A percentile compares a stretch with the other conserved stretches of the same genome.
phyloP scores from a whole-genome alignment of 2,888 invertebrate genomes.

The Scaptomyza cyrtandrae region DNA sequence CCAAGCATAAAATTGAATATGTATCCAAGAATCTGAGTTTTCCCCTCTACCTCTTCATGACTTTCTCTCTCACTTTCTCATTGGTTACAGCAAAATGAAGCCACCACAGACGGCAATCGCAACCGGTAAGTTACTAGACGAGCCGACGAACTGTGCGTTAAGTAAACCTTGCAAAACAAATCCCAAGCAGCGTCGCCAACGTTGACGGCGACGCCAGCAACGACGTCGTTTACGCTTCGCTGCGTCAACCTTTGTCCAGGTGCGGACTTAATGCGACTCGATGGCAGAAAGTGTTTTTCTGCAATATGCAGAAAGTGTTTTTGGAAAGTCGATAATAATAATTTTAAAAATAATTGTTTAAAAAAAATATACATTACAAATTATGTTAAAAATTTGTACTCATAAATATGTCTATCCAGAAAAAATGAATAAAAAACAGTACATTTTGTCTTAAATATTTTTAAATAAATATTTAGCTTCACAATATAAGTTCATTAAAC shows the following conservation, averaged over 20 bases:
- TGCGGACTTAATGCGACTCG: slow-evolving; percentile 14
- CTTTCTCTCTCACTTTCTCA: too few species aligned
- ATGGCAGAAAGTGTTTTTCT: too few species aligned
- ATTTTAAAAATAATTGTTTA: too few species aligned
- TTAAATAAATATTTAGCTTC: too few species aligned
- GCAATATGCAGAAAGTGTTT: too few species aligned
- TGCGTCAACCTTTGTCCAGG: slow-evolving; percentile 33
- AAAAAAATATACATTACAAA: too few species aligned
- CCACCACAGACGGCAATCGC: slow-evolving; percentile 37
- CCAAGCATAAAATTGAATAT: slow-evolving; percentile 80
- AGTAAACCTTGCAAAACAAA: slow-evolving; percentile 69
- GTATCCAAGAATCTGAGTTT: slow-evolving; percentile 44
- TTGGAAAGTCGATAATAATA: too few species aligned
- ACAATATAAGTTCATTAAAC: too few species aligned
- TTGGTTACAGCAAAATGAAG: slow-evolving; percentile 10
- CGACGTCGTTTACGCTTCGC: slow-evolving; percentile 45
- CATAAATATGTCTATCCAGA: too few species aligned
- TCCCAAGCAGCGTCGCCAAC: slow-evolving; percentile 37
- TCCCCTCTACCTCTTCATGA: neutral
- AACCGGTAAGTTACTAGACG: slow-evolving; percentile 56
- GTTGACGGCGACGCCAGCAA: slow-evolving; percentile 15
- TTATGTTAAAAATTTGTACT: too few species aligned
- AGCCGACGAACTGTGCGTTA: slow-evolving; percentile 62
- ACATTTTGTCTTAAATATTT: too few species aligned
- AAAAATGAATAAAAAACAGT: too few species aligned